Percentiles rank a stretch among this genome's conserved stretches.
Conservation (phyloP, 2,888 invertebrate species). For the Drosophila koepferae region DNA sequence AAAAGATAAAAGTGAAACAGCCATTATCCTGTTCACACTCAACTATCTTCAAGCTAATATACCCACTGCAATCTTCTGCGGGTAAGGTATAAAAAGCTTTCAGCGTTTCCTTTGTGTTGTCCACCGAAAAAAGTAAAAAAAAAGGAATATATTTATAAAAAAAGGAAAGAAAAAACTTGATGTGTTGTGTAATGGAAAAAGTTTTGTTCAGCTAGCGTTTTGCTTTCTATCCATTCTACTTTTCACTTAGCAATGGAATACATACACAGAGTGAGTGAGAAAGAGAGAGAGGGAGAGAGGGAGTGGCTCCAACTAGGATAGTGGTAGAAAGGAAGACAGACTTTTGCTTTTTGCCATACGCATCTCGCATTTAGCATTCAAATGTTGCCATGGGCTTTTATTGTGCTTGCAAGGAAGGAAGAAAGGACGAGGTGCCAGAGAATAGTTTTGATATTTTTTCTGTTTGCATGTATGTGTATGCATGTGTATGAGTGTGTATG, state of each 20-base stretch:
- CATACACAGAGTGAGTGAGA: slow-evolving; percentile 2
- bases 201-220: slow-evolving; percentile 76
- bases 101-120: slow-evolving; percentile 71
- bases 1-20: background rate
- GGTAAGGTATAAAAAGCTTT: slow-evolving; percentile 73
- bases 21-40: background rate
- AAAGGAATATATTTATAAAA: slow-evolving; percentile 32
- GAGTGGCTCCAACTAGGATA: slow-evolving; percentile 5
- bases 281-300: background rate
- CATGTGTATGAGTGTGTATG: background rate
- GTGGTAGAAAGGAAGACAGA: slow-evolving; percentile 35
- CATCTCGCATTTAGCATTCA: slow-evolving; percentile 50
- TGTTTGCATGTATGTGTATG: background rate
- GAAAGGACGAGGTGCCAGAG: slow-evolving; percentile 8
- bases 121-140: slow-evolving; percentile 60
- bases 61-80: slow-evolving; percentile 36
- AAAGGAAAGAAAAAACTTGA: slow-evolving; percentile 63
- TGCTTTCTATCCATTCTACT: slow-evolving; percentile 73
- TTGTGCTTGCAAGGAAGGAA: background rate
- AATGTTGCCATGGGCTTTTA: slow-evolving; percentile 31
- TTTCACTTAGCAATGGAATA: slow-evolving; percentile 64
- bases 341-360: slow-evolving; percentile 63
- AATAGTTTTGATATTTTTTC: slow-evolving; percentile 50
- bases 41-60: slow-evolving; percentile 41
- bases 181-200: slow-evolving; percentile 78